Evolutionary conservation across 2,113 vertebrate genomes (phyloP), one percentile per base, ranked within the genome.

Genomic region (Lophotis ruficrista): DNA sequence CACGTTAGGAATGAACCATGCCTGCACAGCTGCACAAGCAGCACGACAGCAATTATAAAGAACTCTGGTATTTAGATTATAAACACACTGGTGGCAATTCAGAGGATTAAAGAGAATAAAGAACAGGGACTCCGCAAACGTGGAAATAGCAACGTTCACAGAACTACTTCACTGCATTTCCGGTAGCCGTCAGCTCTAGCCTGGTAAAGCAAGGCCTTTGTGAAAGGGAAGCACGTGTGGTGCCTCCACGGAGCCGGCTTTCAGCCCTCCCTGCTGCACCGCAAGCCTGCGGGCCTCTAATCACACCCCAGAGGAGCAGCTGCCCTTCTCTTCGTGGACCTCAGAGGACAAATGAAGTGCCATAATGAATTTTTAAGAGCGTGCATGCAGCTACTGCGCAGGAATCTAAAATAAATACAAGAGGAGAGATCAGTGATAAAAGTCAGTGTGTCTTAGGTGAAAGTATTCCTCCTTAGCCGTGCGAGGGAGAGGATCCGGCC

Each of bases 51-150:
- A 35, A 17, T 56, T 35, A 16, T 19, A 27, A 25, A 18, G 47
- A 35, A 13, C 0, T 10, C 24, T 4, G 3, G 38, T 18, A 24
- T 17, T 61, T 4, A 53, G 48, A 41, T 21, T 3, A 27, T 2
- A 27, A 43, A 58, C 3, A 30, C 0, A 0, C 56, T 1, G 57
- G 19, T 48, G 65, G 60, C 21, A 45, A 51, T 9, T 5, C 0
- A 1, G 35, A 50, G 65, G 53, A 37, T 31, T 47, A n/a, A 48
- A 35, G 33, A 30, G 41, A 70, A 60, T 16, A 38, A 86, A 68
- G n/a, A 51, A 17, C 1, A 27, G 17, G 51, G 50, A 19, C 19
- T 12, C 28, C 10, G 69, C 11, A 35, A 25, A 48, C 0, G 17
- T 5, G 83, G 68, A 9, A 61, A 19, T 47, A 21, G 83, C 91